Evolutionary conservation across 2,888 invertebrate genomes (phyloP).

Genomic region (Drosophila barbarae): DNA sequence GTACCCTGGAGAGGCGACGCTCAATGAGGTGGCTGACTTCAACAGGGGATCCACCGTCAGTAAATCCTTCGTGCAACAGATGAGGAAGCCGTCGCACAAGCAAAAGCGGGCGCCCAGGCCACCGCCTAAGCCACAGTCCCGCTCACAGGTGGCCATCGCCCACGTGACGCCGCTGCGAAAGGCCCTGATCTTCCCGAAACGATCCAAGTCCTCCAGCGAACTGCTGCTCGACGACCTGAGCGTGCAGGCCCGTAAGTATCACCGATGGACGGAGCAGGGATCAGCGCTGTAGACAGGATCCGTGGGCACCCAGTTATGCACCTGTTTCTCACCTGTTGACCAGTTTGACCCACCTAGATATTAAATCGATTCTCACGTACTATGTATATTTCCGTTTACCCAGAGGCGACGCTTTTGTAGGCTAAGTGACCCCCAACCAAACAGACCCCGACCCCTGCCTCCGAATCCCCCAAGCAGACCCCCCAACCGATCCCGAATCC

Average conservation of each 20-base stretch:
- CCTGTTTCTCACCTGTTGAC: conserved; percentile 41
- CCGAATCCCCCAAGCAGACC: conserved; percentile 11
- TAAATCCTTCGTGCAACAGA: conserved; percentile 79
- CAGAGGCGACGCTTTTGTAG: conserved; percentile 67
- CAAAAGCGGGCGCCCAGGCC: conserved; percentile 69
- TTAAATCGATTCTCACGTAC: conserved; percentile 23
- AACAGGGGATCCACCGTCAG: conserved; percentile 79
- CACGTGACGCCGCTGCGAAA: conserved; percentile 61
- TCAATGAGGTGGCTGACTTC: conserved; percentile 71
- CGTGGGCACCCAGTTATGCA: conserved; percentile 33
- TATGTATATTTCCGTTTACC: conserved; percentile 27
- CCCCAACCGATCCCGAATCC: conserved; percentile 15
- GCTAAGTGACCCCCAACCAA: conserved; percentile 41
- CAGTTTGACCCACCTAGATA: conserved; percentile 20
- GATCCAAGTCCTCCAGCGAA: conserved; percentile 75
- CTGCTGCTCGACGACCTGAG: conserved; percentile 74
- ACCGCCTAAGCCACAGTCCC: conserved; percentile 54
- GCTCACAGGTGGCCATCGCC: conserved; percentile 53
- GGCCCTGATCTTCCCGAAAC: conserved; percentile 70
- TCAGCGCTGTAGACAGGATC: conserved; percentile 54
- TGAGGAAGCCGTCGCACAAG: conserved; percentile 60
- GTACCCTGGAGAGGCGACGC: conserved; percentile 61
- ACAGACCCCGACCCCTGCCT: conserved; percentile 27
- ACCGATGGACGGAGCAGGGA: conserved; percentile 60
- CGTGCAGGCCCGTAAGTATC: conserved; percentile 76